phyloP scores from a whole-genome alignment of 2,113 vertebrate genomes.

The Camelus dromedarius region DNA sequence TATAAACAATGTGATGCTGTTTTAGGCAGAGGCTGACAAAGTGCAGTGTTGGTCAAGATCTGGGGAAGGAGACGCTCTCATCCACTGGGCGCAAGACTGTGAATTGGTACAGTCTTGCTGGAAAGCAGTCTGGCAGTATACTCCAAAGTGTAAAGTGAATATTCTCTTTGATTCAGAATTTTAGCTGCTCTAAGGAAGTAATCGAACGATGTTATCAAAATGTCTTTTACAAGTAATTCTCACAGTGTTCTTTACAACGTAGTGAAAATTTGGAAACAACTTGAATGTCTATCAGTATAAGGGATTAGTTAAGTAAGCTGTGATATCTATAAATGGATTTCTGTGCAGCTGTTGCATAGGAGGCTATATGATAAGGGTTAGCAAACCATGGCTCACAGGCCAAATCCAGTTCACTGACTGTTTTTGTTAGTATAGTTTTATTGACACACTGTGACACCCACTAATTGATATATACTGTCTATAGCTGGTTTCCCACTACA shows the following conservation, averaged over 20 bases:
- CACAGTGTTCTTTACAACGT: background rate
- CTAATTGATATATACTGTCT: background rate
- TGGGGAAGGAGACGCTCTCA: background rate
- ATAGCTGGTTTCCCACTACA: background rate
- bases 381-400: background rate
- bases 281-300: background rate
- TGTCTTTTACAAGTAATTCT: constrained; percentile 34
- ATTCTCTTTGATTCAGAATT: background rate
- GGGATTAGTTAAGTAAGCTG: background rate
- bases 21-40: background rate
- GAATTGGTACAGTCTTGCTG: background rate
- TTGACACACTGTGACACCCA: background rate
- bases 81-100: background rate
- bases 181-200: background rate
- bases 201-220: background rate
- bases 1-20: background rate
- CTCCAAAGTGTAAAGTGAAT: background rate
- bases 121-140: background rate
- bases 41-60: background rate
- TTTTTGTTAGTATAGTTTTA: constrained; percentile 12
- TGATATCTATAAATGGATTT: background rate
- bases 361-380: background rate
- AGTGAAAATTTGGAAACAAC: background rate
- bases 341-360: background rate
- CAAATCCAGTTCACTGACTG: background rate